Conservation (phyloP, 1,140 invertebrate species). For the Propsilocerus akamusi region DNA sequence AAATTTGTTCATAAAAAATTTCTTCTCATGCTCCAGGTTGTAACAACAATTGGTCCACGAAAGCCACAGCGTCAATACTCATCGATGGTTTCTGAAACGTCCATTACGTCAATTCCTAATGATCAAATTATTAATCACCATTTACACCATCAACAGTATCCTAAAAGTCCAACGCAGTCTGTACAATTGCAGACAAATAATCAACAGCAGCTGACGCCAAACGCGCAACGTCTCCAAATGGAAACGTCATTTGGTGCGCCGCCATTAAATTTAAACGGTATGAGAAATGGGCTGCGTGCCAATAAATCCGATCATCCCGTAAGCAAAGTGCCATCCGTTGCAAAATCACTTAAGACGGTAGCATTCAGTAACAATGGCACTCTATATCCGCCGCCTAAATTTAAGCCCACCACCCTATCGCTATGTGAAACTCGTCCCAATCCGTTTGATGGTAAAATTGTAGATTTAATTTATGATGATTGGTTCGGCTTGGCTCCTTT, state of each 20-base stretch:
- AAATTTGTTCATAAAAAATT: no score
- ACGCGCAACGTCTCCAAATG: conserved; percentile 37
- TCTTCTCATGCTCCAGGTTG: no score
- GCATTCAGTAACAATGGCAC: background rate
- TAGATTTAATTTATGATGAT: conserved; percentile 36
- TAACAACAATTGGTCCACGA: conserved; percentile 49
- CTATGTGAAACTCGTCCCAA: conserved; percentile 15
- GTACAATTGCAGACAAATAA: no score
- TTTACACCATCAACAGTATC: conserved; percentile 8
- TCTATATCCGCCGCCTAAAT: conserved; percentile 10
- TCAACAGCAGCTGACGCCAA: conserved; percentile 8
- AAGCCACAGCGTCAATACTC: conserved; percentile 39
- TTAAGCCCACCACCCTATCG: conserved; percentile 13
- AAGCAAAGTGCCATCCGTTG: background rate
- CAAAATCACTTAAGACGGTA: background rate
- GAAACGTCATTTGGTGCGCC: conserved; percentile 47
- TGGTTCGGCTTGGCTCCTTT: conserved; percentile 54
- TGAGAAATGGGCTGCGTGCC: conserved; percentile 6
- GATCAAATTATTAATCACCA: background rate
- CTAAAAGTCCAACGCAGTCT: no score
- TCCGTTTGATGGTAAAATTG: conserved; percentile 15
- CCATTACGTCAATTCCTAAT: conserved; percentile 13
- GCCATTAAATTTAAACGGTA: conserved; percentile 7
- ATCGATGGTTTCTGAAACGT: conserved; percentile 22
- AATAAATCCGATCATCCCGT: no score